phyloP scores from a whole-genome alignment of 2,113 vertebrate species.

The Eretmochelys imbricata region DNA sequence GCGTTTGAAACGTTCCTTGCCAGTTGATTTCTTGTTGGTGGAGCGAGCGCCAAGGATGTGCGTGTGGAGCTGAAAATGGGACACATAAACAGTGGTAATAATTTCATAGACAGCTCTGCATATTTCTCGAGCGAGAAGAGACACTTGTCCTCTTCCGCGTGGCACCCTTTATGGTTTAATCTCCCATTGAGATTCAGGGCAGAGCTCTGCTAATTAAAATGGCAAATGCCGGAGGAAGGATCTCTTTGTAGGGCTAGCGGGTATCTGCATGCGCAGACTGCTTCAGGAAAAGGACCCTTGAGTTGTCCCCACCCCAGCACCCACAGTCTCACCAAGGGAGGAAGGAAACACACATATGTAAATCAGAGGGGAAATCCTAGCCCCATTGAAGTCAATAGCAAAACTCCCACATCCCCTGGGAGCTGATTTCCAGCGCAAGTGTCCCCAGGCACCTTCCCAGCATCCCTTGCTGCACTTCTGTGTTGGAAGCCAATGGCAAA shows the following conservation, averaged over 20 bases:
- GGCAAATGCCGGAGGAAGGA: conserved; percentile 68
- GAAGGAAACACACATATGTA: conserved; percentile 33
- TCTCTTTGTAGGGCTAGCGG: conserved; percentile 46
- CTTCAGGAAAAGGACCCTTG: conserved; percentile 46
- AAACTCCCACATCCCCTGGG: neutral
- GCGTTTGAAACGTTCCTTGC: neutral
- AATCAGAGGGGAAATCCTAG: neutral
- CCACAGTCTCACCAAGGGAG: neutral
- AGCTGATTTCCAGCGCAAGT: neutral
- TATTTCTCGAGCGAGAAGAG: conserved; percentile 57
- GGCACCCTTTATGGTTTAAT: conserved; percentile 59
- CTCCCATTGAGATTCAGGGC: conserved; percentile 75
- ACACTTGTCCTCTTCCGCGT: conserved; percentile 45
- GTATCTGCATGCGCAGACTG: conserved; percentile 46
- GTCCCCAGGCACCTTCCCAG: neutral
- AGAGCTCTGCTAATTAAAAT: conserved; percentile 75
- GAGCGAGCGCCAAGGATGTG: neutral
- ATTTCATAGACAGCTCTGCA: conserved; percentile 62
- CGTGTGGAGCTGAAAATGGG: conserved; percentile 16
- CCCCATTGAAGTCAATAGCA: neutral
- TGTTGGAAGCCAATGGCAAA: rapidly evolving
- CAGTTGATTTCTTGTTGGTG: rapidly evolving
- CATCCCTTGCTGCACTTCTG: rapidly evolving
- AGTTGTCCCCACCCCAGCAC: neutral
- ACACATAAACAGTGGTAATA: conserved; percentile 62